phyloP scores from a whole-genome alignment of 2,888 invertebrate genomes.

The Parnassius mnemosyne region DNA sequence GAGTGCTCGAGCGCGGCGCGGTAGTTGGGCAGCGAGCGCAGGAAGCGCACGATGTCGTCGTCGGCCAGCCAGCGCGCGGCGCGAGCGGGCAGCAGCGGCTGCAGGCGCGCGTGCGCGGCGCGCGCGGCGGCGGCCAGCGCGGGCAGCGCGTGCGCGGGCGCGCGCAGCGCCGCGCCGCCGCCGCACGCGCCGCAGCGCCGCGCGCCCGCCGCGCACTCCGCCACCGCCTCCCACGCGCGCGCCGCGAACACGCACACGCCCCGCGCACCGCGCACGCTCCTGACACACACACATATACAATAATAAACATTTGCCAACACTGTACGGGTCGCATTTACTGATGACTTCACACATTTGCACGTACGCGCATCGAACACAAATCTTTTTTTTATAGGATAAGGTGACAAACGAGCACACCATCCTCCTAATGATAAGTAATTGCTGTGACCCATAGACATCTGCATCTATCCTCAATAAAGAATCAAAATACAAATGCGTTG shows the following conservation, averaged over 20 bases:
- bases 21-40: slow-evolving; percentile 84
- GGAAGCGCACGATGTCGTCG: slow-evolving; percentile 95
- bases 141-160: slow-evolving; percentile 38
- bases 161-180: slow-evolving; percentile 42
- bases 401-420: too few species aligned
- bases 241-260: slow-evolving; percentile 46
- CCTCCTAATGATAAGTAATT: too few species aligned
- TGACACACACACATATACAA: not conserved
- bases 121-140: slow-evolving; percentile 44
- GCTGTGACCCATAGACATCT: too few species aligned
- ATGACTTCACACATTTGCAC: too few species aligned
- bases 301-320: not conserved
- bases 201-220: slow-evolving; percentile 35
- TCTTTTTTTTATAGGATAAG: too few species aligned
- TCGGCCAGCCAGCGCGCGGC: slow-evolving; percentile 88
- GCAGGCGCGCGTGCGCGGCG: slow-evolving; percentile 36
- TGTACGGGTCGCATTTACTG: too few species aligned
- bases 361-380: too few species aligned
- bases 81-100: slow-evolving; percentile 40
- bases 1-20: slow-evolving; percentile 36
- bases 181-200: slow-evolving; percentile 46
- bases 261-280: slow-evolving; percentile 2
- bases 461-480: too few species aligned
- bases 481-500: too few species aligned
- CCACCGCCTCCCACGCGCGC: slow-evolving; percentile 48